Evolutionary conservation across 2,113 vertebrate species (phyloP).

Genomic region (Coptodon rendalli): DNA sequence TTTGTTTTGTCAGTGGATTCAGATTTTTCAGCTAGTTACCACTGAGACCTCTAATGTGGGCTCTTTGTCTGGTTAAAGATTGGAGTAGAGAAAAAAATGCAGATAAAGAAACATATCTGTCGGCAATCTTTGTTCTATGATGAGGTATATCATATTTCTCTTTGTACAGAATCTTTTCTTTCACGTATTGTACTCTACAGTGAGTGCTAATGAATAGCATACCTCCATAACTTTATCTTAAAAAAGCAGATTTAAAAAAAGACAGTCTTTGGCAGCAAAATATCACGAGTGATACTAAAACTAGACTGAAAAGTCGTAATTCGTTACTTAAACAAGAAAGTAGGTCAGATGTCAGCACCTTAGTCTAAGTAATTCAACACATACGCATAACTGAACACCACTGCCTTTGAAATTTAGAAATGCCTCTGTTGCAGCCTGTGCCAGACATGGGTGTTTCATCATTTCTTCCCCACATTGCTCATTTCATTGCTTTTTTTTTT

Average conservation of each 20-base stretch:
- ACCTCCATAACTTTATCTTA: background rate
- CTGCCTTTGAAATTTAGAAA: background rate
- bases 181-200: background rate
- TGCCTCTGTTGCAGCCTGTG: background rate
- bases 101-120: background rate
- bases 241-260: background rate
- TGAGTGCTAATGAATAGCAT: background rate
- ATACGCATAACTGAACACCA: background rate
- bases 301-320: background rate
- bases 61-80: background rate
- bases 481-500: background rate
- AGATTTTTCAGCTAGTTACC: background rate
- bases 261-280: background rate
- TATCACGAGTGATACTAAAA: background rate
- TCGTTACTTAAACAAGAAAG: background rate
- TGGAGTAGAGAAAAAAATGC: background rate
- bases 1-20: background rate
- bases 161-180: background rate
- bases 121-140: background rate
- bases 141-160: background rate
- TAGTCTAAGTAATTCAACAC: background rate
- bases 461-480: background rate
- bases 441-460: background rate
- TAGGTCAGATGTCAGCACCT: constrained; percentile 16
- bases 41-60: background rate